phyloP scores from a whole-genome alignment of 2,113 vertebrate species.

The Oceanodroma tethys region DNA sequence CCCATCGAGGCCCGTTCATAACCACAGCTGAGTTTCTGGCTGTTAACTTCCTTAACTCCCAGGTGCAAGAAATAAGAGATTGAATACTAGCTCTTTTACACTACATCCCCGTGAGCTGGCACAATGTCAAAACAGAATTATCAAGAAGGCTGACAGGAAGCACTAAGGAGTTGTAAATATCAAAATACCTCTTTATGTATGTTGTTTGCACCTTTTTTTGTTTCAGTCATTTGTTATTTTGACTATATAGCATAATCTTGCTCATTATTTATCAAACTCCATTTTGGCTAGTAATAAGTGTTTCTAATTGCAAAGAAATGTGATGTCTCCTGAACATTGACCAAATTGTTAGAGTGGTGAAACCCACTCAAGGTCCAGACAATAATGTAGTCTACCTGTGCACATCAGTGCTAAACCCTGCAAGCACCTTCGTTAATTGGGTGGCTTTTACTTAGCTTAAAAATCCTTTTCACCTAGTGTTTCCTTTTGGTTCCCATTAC shows the following conservation, averaged over 20 bases:
- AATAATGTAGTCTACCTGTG: background rate
- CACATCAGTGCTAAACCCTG: background rate
- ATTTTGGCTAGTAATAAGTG: background rate
- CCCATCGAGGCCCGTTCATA: fast-evolving
- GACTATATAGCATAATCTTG: background rate
- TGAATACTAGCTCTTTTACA: background rate
- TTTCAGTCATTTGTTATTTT: background rate
- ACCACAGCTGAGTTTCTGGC: background rate
- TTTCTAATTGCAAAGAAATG: background rate
- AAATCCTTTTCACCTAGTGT: background rate
- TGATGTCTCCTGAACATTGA: fast-evolving
- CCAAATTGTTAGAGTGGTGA: background rate
- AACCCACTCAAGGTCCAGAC: background rate
- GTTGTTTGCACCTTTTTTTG: background rate
- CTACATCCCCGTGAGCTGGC: background rate
- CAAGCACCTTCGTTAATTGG: background rate
- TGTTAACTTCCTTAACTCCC: background rate
- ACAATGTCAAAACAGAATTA: background rate
- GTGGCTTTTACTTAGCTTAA: background rate
- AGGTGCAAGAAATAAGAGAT: background rate
- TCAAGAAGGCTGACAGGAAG: background rate
- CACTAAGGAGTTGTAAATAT: background rate
- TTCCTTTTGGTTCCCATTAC: background rate
- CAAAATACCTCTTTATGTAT: too few species aligned
- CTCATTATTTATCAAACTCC: background rate